A percentile compares a stretch with the other conserved stretches of the same genome.
Evolutionary conservation across 2,888 invertebrate species (phyloP).

Genomic region (Notodonta dromedarius): DNA sequence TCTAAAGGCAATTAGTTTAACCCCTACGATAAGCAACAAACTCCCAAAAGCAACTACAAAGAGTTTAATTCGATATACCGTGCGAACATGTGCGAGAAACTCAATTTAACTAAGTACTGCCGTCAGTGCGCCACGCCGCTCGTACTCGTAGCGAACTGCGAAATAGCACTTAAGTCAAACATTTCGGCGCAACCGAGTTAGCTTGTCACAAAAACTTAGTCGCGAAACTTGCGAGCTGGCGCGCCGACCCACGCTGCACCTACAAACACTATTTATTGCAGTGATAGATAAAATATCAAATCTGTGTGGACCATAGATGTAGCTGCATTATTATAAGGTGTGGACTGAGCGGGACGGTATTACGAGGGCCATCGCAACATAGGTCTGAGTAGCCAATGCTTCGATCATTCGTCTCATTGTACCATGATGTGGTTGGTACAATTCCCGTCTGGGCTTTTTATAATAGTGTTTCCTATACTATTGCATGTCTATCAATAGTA

Average conservation of each 20-base stretch:
- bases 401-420: no score
- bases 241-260: not conserved
- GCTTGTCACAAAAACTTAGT: constrained; percentile 74
- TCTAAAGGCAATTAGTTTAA: not conserved
- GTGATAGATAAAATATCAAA: constrained; percentile 7
- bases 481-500: no score
- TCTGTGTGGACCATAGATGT: no score
- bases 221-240: constrained; percentile 27
- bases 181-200: constrained; percentile 60
- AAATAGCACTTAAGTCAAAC: constrained; percentile 64
- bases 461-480: no score
- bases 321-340: no score
- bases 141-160: constrained; percentile 47
- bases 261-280: constrained; percentile 17
- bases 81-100: constrained; percentile 41
- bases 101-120: constrained; percentile 46
- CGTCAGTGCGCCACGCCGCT: constrained; percentile 42
- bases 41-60: constrained; percentile 15
- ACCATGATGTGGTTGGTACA: no score
- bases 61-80: constrained; percentile 40
- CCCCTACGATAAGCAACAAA: constrained; percentile 6
- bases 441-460: no score
- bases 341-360: no score
- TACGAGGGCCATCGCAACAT: no score
- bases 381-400: no score